Evolutionary conservation across 2,797 vertebrate genomes (phyloP).

Genomic region (Neostethus bicornis): DNA sequence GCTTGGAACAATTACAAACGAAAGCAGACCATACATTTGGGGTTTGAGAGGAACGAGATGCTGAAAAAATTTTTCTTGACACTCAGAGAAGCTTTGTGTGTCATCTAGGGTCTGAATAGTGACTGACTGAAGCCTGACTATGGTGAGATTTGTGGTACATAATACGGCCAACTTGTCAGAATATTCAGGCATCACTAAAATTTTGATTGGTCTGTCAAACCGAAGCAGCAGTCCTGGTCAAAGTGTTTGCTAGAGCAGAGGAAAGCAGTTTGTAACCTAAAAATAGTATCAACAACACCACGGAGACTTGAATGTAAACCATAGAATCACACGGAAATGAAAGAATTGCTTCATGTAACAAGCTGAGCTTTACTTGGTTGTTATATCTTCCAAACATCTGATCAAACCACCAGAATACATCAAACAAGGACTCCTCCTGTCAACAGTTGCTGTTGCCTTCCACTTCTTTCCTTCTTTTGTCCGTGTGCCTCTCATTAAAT

Average conservation of each 20-base stretch:
- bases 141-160: slow-evolving; percentile 4
- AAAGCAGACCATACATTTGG: slow-evolving; percentile 36
- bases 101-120: slow-evolving; percentile 27
- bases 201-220: not conserved
- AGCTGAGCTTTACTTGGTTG: slow-evolving; percentile 1
- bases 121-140: not conserved
- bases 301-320: not conserved
- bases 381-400: slow-evolving; percentile 21
- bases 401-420: slow-evolving; percentile 32
- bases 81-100: slow-evolving; percentile 18
- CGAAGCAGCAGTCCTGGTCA: not conserved
- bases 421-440: slow-evolving; percentile 33
- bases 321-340: slow-evolving; percentile 1
- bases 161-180: not conserved
- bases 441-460: slow-evolving; percentile 18
- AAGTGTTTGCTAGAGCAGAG: not conserved
- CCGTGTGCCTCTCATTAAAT: slow-evolving; percentile 61
- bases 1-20: slow-evolving; percentile 37
- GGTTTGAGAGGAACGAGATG: slow-evolving; percentile 54
- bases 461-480: slow-evolving; percentile 26
- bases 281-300: not conserved
- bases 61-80: slow-evolving; percentile 42
- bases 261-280: slow-evolving; percentile 1
- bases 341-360: slow-evolving; percentile 2
- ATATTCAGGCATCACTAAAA: not conserved